Conservation (phyloP, 1,140 invertebrate genomes). For the Probaryconus sp. region DNA sequence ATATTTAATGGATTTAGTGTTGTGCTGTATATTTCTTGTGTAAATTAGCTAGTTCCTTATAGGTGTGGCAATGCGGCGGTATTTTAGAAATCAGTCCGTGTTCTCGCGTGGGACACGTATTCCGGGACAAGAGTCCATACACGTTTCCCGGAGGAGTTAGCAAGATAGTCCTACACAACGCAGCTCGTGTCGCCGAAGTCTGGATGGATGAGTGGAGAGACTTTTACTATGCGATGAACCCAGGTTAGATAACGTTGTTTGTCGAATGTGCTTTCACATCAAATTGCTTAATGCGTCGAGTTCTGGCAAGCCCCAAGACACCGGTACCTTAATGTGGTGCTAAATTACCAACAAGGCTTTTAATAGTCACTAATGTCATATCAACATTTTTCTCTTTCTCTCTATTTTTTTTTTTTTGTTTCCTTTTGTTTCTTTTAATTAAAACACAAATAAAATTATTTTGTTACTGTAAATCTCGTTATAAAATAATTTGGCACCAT, state of each 20-base stretch:
- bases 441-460: no score
- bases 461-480: no score
- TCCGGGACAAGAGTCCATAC: constrained; percentile 99
- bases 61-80: constrained; percentile 99
- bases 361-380: no score
- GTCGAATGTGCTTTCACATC: constrained; percentile 58
- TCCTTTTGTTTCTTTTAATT: no score
- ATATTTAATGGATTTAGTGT: constrained; percentile 53
- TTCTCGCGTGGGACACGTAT: constrained; percentile 98
- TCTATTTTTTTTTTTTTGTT: no score
- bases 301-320: no score
- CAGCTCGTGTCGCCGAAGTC: constrained; percentile 96
- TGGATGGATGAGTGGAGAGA: constrained; percentile 99
- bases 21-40: constrained; percentile 48
- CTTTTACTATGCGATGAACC: constrained; percentile 99
- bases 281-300: constrained; percentile 53
- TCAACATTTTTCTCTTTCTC: no score
- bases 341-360: no score
- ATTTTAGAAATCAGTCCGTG: constrained; percentile 96
- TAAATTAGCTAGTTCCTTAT: constrained; percentile 76
- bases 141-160: constrained; percentile 99
- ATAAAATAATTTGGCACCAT: no score
- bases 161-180: constrained; percentile 98
- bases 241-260: constrained; percentile 86
- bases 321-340: no score